Percentiles rank a stretch among this genome's conserved stretches.
Evolutionary conservation across 2,113 vertebrate genomes (phyloP).

Genomic region (Hyperopisus bebe): DNA sequence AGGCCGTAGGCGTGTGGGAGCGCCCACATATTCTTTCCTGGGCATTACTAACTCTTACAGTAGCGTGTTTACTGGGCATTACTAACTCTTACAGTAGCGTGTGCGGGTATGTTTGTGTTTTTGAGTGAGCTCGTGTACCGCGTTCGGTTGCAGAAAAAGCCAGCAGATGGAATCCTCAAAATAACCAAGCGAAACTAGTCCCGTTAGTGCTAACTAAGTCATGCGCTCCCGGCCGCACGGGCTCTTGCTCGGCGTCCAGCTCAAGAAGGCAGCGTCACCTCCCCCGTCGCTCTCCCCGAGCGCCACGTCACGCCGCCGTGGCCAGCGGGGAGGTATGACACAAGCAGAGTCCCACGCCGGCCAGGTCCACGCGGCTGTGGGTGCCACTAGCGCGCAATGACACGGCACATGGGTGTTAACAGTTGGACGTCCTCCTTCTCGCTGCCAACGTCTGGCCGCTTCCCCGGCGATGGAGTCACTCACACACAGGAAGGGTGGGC

Average conservation of each 20-base stretch:
- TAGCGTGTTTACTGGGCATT: neutral
- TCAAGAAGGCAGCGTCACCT: neutral
- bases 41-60: slow-evolving; percentile 3
- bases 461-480: slow-evolving; percentile 24
- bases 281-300: neutral
- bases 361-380: slow-evolving; percentile 1
- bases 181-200: neutral
- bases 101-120: neutral
- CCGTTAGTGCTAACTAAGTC: neutral
- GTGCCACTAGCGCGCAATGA: slow-evolving; percentile 2
- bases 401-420: slow-evolving; percentile 12
- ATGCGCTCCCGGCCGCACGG: neutral
- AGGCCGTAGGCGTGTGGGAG: neutral
- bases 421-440: slow-evolving; percentile 20
- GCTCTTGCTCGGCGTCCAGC: neutral
- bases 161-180: neutral
- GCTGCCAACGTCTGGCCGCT: slow-evolving; percentile 12
- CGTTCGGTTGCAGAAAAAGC: neutral
- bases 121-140: neutral
- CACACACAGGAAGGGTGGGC: slow-evolving; percentile 12
- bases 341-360: neutral
- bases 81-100: neutral
- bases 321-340: slow-evolving; percentile 9
- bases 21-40: neutral
- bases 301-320: neutral